Base-by-base conservation (phyloP, 2,888 invertebrate species). In the Troglohyphantes excavatus region DNA sequence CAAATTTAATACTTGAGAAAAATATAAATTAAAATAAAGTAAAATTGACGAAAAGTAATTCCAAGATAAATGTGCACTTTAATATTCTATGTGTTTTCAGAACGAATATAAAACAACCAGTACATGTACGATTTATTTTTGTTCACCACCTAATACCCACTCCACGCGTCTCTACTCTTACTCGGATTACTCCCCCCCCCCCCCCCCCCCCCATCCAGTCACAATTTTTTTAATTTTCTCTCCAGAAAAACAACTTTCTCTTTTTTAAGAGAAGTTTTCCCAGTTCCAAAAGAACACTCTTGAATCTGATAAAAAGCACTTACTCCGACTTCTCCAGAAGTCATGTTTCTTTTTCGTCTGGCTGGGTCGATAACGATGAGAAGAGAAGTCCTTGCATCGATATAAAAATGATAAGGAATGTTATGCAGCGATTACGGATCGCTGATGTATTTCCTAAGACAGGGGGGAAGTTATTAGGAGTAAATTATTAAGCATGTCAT, bases 401-500 rank as follows among this genome's bases (percentile, higher is more conserved):
- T 29, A 29, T 19, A 19, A 68, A 43, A 70, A 39, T 43, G 21
- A 53, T 53, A 73, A 53, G 53, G 27, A 5, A 39, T 39, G 7
- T 70, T 21, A 21, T 70, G 70, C 70, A 43, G 7, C 43, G 72
- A 46, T 72, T 72, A 53, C 43, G 27, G n/a, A 27, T 53, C 27
- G 26, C 53, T 73, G 73, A 53, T 73, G 73, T 53, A n/a, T 26
- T 73, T 53, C 53, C 53, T 53, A 13, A 26, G n/a, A 27, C 26
- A 43, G 21, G n/a, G 27, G 27, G 6, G 70, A 70, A 29, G 43
- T 70, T 39, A 43, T 70, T 27, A 67, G 17, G 23, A 70, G 70
- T 43, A 39, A 59, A 73, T 59, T 53, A 73, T 73, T 73, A 72
- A 72, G 23, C 43, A 46, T 43, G 39, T 26, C 73, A 26, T 53